These are phyloP conservation scores for Drosophila borborema DNA, from an alignment of 2,888 invertebrate species.

Conservation along the genomic window DNA sequence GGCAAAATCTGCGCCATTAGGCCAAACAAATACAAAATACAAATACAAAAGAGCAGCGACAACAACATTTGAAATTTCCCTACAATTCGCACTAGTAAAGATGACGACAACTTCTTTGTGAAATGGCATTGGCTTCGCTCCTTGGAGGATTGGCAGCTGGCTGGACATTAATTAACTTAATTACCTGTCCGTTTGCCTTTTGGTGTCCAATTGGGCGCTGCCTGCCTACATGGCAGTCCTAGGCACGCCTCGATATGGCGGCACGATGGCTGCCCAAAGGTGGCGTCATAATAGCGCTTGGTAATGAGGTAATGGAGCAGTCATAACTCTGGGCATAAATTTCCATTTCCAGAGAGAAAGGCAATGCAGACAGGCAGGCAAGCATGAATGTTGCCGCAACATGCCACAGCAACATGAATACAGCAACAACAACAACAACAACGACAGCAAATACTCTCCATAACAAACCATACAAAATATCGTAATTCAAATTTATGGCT, in stretches of 20 bases:
- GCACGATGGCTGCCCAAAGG: slow-evolving; percentile 15
- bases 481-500: slow-evolving; percentile 58
- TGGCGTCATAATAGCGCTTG: slow-evolving; percentile 49
- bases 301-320: slow-evolving; percentile 56
- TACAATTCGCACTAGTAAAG: slow-evolving; percentile 34
- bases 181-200: slow-evolving; percentile 29
- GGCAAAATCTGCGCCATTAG: slow-evolving; percentile 33
- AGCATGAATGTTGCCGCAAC: slow-evolving; percentile 57
- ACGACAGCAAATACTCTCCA: background rate
- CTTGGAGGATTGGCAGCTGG: slow-evolving; percentile 35
- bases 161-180: slow-evolving; percentile 54
- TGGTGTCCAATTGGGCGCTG: slow-evolving; percentile 13
- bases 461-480: slow-evolving; percentile 36
- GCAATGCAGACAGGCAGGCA: slow-evolving; percentile 25
- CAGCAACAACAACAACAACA: slow-evolving; percentile 8
- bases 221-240: slow-evolving; percentile 16
- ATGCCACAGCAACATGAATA: slow-evolving; percentile 48
- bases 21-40: slow-evolving; percentile 13
- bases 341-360: slow-evolving; percentile 47
- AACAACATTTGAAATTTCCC: slow-evolving; percentile 11
- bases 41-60: background rate
- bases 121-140: slow-evolving; percentile 13
- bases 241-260: slow-evolving; percentile 41
- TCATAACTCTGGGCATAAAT: slow-evolving; percentile 45
- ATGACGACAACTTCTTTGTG: slow-evolving; percentile 46